Evolutionary conservation across 2,797 vertebrate species (phyloP).

Genomic region (Melanotaenia maccullochi): DNA sequence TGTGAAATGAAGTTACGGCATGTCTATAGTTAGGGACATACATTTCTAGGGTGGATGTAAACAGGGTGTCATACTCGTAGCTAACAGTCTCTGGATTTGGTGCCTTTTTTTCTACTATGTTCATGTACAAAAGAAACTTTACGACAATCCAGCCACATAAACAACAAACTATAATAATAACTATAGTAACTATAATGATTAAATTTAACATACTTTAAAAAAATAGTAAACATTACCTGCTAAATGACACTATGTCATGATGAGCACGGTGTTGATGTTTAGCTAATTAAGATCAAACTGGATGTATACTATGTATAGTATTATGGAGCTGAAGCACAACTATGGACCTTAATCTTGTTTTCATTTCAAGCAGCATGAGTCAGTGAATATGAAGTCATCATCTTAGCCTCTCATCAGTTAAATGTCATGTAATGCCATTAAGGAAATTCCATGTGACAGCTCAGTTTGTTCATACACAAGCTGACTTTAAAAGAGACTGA

Average conservation of each 20-base stretch:
- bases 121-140: background rate
- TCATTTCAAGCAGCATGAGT: conserved; percentile 16
- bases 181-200: background rate
- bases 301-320: background rate
- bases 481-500: background rate
- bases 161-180: too few relatives aligned
- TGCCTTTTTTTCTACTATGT: too few relatives aligned
- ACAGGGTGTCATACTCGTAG: too few relatives aligned
- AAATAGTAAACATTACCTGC: background rate
- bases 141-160: too few relatives aligned
- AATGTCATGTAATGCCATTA: background rate
- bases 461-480: background rate
- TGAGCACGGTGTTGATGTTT: background rate
- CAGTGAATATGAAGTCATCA: conserved; percentile 16
- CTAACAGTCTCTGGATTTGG: too few relatives aligned
- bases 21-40: background rate
- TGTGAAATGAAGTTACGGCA: background rate
- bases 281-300: conserved; percentile 4
- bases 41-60: background rate
- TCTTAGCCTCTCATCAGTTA: conserved; percentile 12
- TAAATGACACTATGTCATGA: background rate
- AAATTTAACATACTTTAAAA: background rate
- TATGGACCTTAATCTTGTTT: conserved; percentile 10
- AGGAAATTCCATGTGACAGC: background rate
- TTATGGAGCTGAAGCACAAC: background rate